Evolutionary conservation across 2,888 invertebrate species (phyloP), one percentile per base, ranked within the genome.

Genomic region (Pecten maximus): DNA sequence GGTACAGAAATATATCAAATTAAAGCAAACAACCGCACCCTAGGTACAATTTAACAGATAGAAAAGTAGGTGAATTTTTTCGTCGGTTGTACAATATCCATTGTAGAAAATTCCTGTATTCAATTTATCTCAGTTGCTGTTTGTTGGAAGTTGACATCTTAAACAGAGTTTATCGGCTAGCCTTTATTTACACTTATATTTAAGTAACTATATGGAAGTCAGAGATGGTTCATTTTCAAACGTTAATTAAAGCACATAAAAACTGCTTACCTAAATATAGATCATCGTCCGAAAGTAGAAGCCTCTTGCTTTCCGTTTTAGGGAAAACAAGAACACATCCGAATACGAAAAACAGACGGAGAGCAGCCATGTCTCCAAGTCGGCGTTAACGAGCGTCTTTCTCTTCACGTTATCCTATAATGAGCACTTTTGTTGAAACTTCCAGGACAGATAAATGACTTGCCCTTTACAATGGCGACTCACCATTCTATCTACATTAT

Each of bases 241-340:
- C n/a, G n/a, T n/a, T n/a, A n/a, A n/a, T n/a, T n/a, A 54, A 54
- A 2, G 23, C 23, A 54, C 2, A 23, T n/a, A 19, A 54, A 54
- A n/a, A 74, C 10, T 8, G 6, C 74, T 74, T 74, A 74, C 74
- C 74, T 74, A 74, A 35, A 74, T 35, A 28, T 35, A 74, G 74
- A 74, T 74, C 74, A 28, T 74, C 74, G 12, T 74, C 74, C 74
- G 74, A 74, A 74, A 35, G 28, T 35, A 74, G 74, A 74, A 74
- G 4, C 35, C 74, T 74, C 74, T 74, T 74, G 74, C 74, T 74
- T 74, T 74, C 74, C 35, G 74, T 74, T 28, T 2, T 28, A 35
- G 28, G 74, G 74, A 74, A 74, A 28, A 35, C 74, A 74, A 74
- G 28, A 35, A 74, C 28, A 35, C 74, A 74, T 8, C 12, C 74